Evolutionary conservation across 2,888 invertebrate species (phyloP).

Genomic region (Julus scanicus): DNA sequence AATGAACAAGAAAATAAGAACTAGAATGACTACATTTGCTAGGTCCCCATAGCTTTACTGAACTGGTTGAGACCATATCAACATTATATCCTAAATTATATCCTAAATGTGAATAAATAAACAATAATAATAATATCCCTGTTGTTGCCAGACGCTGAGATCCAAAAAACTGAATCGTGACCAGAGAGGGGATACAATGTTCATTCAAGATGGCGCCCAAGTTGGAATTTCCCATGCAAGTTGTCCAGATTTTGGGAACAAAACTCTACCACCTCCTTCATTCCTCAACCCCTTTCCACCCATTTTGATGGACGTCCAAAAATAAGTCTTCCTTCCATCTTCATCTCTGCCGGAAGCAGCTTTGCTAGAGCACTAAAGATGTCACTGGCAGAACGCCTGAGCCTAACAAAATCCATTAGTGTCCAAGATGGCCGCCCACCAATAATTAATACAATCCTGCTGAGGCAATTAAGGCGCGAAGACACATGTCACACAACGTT

Average conservation of each 20-base stretch:
- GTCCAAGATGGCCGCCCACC: not conserved
- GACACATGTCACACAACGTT: not conserved
- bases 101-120: no score
- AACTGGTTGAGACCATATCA: no score
- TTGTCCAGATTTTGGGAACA: not conserved
- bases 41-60: no score
- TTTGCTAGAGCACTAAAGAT: not conserved
- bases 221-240: no score
- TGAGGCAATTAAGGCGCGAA: not conserved
- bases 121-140: no score
- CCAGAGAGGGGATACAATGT: no score
- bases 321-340: not conserved
- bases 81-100: no score
- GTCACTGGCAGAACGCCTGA: not conserved
- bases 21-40: no score
- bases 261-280: not conserved
- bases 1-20: no score
- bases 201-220: no score
- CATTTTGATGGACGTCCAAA: not conserved
- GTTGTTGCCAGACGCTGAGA: not conserved
- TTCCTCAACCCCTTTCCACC: not conserved
- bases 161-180: not conserved
- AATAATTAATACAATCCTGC: constrained; percentile 38
- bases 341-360: not conserved
- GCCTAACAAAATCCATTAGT: not conserved